phyloP scores from a whole-genome alignment of 2,113 vertebrate genomes.

The Tupaia chinensis region DNA sequence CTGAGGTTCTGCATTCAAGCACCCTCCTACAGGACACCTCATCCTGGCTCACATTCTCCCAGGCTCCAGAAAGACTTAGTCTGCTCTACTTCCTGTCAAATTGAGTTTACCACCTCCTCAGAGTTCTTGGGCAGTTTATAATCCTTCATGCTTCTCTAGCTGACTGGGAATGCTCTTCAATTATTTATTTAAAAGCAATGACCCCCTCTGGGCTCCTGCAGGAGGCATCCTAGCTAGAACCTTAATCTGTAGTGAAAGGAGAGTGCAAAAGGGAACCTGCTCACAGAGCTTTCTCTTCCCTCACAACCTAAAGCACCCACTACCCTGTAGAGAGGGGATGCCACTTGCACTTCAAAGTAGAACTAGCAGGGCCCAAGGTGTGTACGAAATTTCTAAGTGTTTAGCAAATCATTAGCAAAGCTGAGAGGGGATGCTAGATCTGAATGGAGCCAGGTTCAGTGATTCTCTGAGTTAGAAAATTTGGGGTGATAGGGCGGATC shows the following conservation, averaged over 20 bases:
- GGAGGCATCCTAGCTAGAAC: not conserved
- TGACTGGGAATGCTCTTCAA: not conserved
- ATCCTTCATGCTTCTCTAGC: not conserved
- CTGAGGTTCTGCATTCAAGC: not conserved
- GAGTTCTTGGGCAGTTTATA: not conserved
- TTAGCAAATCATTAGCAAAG: not conserved
- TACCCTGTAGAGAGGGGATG: not conserved
- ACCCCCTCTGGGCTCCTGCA: not conserved
- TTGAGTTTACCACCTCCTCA: not conserved
- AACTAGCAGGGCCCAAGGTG: not conserved
- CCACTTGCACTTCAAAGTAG: not conserved
- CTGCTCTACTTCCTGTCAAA: not conserved
- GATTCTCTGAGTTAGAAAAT: slow-evolving; percentile 21
- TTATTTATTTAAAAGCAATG: not conserved
- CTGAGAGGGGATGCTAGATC: not conserved
- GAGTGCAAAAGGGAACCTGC: not conserved
- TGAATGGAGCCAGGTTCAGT: not conserved
- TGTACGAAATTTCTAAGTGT: not conserved
- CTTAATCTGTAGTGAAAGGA: not conserved
- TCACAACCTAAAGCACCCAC: not conserved
- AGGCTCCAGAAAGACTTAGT: not conserved
- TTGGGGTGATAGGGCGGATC: not conserved
- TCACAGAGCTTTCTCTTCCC: not conserved
- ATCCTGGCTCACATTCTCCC: not conserved
- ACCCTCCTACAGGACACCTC: not conserved